Percentiles rank a stretch among this genome's conserved stretches.
Conservation (phyloP, 2,888 invertebrate genomes). For the Sinohyriopsis cumingii region DNA sequence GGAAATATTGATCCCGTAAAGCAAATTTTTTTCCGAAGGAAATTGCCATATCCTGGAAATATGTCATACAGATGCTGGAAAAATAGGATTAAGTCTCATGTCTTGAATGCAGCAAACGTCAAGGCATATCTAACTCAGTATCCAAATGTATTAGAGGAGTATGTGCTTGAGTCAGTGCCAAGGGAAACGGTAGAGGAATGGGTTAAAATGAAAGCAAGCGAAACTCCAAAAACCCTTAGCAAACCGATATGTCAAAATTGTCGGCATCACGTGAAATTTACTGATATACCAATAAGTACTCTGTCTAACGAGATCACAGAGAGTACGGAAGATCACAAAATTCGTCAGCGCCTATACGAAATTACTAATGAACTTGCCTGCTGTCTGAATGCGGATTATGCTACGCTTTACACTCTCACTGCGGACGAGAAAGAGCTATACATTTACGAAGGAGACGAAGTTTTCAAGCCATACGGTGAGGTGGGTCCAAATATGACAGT, state of each 20-base stretch:
- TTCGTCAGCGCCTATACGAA: conserved; percentile 28
- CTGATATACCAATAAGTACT: too few relatives aligned
- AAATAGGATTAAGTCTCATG: too few relatives aligned
- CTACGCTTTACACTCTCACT: conserved; percentile 38
- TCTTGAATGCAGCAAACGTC: too few relatives aligned
- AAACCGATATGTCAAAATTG: not conserved
- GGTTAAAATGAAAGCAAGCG: conserved; percentile 15
- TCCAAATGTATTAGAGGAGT: conserved; percentile 41
- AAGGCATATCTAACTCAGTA: conserved; percentile 7
- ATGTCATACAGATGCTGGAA: too few relatives aligned
- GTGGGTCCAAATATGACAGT: conserved; percentile 40
- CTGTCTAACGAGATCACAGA: conserved; percentile 22
- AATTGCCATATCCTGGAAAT: too few relatives aligned
- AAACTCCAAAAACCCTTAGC: not conserved
- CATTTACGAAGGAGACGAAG: conserved; percentile 21
- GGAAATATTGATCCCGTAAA: too few relatives aligned
- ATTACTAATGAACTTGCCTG: conserved; percentile 24
- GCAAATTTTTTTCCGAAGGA: too few relatives aligned
- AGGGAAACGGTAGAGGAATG: conserved; percentile 30
- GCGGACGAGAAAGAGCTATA: conserved; percentile 34
- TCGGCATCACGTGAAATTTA: too few relatives aligned
- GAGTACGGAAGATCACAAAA: conserved; percentile 23
- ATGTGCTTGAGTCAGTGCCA: conserved; percentile 30
- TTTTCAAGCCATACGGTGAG: conserved; percentile 34
- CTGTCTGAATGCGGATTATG: conserved; percentile 30